Percentiles rank a stretch among this genome's conserved stretches.
Conservation (phyloP, 2,888 invertebrate genomes). For the Leptarthrus brevirostris region DNA sequence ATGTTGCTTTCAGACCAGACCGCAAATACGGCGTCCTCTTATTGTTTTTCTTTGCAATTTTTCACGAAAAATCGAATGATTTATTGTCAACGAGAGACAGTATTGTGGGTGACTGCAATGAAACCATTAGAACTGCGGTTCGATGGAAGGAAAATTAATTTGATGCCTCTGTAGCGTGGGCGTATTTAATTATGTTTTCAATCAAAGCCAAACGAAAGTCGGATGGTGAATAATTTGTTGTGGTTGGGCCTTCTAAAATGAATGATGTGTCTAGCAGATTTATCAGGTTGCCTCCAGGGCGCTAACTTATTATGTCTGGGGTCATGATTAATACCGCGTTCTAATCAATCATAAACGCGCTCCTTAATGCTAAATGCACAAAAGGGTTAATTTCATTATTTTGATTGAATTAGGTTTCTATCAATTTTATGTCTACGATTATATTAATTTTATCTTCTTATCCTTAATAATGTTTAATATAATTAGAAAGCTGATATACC, state of each 20-base stretch:
- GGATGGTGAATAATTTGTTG: slow-evolving; percentile 40
- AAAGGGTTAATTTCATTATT: no score
- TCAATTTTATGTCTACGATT: no score
- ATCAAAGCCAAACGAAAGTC: slow-evolving; percentile 31
- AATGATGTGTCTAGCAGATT: slow-evolving; percentile 38
- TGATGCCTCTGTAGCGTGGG: slow-evolving; percentile 37
- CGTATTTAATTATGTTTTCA: slow-evolving; percentile 49
- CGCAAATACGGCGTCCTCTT: background rate
- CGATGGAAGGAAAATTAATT: slow-evolving; percentile 38
- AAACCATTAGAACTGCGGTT: slow-evolving; percentile 19
- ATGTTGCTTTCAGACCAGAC: background rate
- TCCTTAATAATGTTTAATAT: no score
- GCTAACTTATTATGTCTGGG: slow-evolving; percentile 30
- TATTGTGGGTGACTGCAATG: slow-evolving; percentile 37
- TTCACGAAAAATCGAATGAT: slow-evolving; percentile 30
- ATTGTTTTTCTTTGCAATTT: slow-evolving; percentile 19
- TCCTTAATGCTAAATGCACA: no score
- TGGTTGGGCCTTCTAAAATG: slow-evolving; percentile 17
- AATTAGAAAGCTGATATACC: no score
- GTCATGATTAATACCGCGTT: slow-evolving; percentile 10
- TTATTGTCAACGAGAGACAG: slow-evolving; percentile 24
- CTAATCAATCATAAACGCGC: no score
- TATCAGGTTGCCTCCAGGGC: slow-evolving; percentile 21
- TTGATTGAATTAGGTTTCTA: no score
- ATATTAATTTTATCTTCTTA: no score